Evolutionary conservation across 2,113 vertebrate species (phyloP), one percentile per base, ranked within the genome.

Genomic region (Zosterops pallidus): DNA sequence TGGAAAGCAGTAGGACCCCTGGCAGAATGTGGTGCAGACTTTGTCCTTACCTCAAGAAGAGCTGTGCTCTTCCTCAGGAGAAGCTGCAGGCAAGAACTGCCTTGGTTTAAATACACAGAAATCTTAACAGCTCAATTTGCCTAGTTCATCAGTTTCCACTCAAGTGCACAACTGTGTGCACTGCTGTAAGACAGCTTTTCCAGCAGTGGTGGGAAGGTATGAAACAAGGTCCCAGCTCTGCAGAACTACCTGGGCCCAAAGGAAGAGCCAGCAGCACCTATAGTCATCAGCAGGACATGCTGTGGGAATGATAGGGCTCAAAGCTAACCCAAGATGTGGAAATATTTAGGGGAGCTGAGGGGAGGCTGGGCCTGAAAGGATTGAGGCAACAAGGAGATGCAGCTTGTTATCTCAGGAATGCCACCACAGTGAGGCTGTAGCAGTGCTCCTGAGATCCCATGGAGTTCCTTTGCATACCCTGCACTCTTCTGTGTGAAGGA

Each of bases 201-300:
- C 41, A 56, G 28, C 42, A 41, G n/a, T 6, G 9, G 28, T 76
- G 49, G n/a, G 44, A 83, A 71, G 29, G 33, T 55, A 23, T 59
- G 57, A 71, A 56, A 85, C 42, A 67, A 75, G 19, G 29, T 68
- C 24, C 49, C 25, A 39, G 41, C 29, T 68, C 31, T 88, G 33
- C 49, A 85, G 57, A 87, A 11, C 26, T 67, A 12, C 23, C 33
- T 55, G 74, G 44, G 56, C 44, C 35, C 70, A n/a, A 84, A 84
- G 33, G 19, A 84, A 62, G 31, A 92, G n/a, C n/a, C 46, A 64
- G 0, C 24, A 65, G 46, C 0, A 0, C 14, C 15, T 56, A 18
- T 7, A 74, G 55, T 50, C 8, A 2, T 60, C 55, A 31, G 46
- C 49, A 77, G 29, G 21, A 74, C 0, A 1, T 53, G 37, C 46